A percentile compares a stretch with the other conserved stretches of the same genome.
phyloP scores from a whole-genome alignment of 1,140 invertebrate genomes.

The Habropoda laboriosa region DNA sequence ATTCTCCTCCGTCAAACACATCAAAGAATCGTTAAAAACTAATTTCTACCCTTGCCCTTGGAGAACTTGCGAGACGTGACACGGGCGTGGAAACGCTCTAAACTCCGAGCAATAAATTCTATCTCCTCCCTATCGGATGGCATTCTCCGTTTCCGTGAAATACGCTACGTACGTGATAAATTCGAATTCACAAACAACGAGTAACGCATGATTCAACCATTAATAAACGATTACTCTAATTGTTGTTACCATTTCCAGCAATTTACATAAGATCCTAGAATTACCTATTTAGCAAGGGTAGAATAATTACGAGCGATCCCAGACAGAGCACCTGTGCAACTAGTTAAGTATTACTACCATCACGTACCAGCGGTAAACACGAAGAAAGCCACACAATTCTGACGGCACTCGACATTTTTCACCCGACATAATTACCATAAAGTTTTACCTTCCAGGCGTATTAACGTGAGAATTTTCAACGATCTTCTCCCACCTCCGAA shows the following conservation, averaged over 20 bases:
- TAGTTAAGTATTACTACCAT: no score
- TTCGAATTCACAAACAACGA: not conserved
- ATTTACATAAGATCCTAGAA: no score
- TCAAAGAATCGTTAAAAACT: not conserved
- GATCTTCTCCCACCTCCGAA: no score
- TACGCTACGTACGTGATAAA: not conserved
- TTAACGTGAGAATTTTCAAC: not conserved
- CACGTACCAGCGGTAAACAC: not conserved
- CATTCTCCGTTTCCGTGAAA: not conserved
- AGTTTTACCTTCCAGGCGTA: not conserved
- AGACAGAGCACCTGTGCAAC: no score
- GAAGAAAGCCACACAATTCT: not conserved
- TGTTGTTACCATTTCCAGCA: no score
- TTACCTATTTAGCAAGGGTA: no score
- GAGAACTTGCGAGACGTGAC: not conserved
- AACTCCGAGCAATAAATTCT: conserved; percentile 9
- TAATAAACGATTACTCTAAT: no score
- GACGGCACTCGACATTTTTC: not conserved
- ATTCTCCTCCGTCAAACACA: not conserved
- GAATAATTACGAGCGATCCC: no score
- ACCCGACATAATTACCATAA: not conserved
- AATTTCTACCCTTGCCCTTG: not conserved
- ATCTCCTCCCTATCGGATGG: not conserved
- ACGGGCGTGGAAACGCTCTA: not conserved
- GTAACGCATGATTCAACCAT: no score